Evolutionary conservation across 2,113 vertebrate species (phyloP), one percentile per base, ranked within the genome.

Genomic region (Chlamydotis undulata): DNA sequence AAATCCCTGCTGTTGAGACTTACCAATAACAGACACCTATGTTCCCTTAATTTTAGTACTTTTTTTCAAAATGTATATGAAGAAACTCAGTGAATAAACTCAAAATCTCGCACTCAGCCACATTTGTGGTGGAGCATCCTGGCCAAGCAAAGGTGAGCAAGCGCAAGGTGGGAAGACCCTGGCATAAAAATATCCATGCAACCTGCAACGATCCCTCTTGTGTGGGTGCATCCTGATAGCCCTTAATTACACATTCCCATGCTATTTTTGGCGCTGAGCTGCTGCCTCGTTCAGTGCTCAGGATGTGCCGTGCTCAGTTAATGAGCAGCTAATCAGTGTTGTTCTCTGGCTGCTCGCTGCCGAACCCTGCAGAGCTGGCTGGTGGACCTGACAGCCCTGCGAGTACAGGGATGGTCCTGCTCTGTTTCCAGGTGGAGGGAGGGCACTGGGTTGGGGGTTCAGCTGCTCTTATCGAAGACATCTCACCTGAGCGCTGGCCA

Each of bases 321-420:
- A 94, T 87, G 95, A 95, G 95, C 94, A 91, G 89, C 89, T 96
- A 91, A 96, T 96, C 95, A 94, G 68, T 6, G 64, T 37, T 86
- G 87, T 63, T 91, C 84, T 82, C 50, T 39, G 83, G 64, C 88
- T 95, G 87, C 83, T 85, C 2, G 1, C 28, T 83, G 93, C 50
- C 6, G 31, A 94, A n/a, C 55, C 78, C 84, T 2, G 7, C 79
- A 28, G 93, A 67, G 60, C 79, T 37, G 70, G 52, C 29, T 0
- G 3, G 76, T 25, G 76, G 83, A 81, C 76, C 86, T 63, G 75
- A 76, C 35, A 80, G 75, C 64, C 50, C 68, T 28, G 56, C 19
- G 18, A 13, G 69, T 12, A 13, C n/a, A 29, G 77, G 76, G 80
- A 35, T 23, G 4, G 64, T 87, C 83, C 69, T 89, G 60, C 52